Conservation (phyloP, 2,113 vertebrate genomes). For the Neomonachus schauinslandi region DNA sequence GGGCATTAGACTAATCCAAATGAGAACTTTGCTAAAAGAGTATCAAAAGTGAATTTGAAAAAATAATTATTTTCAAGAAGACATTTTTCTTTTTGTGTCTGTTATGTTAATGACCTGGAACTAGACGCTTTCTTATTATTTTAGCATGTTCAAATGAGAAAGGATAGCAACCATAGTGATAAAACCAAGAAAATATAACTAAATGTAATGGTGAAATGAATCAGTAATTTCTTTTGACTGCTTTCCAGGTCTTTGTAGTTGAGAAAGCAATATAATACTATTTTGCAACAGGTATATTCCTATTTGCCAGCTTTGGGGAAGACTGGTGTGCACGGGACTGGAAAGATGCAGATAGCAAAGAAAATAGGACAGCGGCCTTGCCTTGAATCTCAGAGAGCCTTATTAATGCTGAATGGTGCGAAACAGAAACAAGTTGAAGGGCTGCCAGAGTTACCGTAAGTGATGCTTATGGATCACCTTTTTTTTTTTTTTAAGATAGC, state of each 20-base stretch:
- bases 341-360: conserved; percentile 67
- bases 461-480: conserved; percentile 83
- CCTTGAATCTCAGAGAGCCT: conserved; percentile 84
- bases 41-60: conserved; percentile 30
- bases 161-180: neutral
- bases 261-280: conserved; percentile 62
- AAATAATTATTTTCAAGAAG: conserved; percentile 37
- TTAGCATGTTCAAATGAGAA: neutral
- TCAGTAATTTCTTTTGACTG: conserved; percentile 35
- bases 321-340: conserved; percentile 79
- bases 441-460: conserved; percentile 89
- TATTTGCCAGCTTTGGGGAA: conserved; percentile 91
- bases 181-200: neutral
- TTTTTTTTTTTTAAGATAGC: conserved; percentile 80
- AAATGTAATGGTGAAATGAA: conserved; percentile 29
- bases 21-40: conserved; percentile 49
- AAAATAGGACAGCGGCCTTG: conserved; percentile 81
- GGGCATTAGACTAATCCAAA: neutral
- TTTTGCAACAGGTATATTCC: conserved; percentile 91
- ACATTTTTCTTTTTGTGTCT: neutral
- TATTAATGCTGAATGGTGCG: conserved; percentile 87
- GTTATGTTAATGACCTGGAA: conserved; percentile 11
- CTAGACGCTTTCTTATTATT: neutral
- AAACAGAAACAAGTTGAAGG: conserved; percentile 86
- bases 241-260: conserved; percentile 23